Evolutionary conservation across 2,888 invertebrate genomes (phyloP), one percentile per base, ranked within the genome.

Genomic region (Agrypnus murinus): DNA sequence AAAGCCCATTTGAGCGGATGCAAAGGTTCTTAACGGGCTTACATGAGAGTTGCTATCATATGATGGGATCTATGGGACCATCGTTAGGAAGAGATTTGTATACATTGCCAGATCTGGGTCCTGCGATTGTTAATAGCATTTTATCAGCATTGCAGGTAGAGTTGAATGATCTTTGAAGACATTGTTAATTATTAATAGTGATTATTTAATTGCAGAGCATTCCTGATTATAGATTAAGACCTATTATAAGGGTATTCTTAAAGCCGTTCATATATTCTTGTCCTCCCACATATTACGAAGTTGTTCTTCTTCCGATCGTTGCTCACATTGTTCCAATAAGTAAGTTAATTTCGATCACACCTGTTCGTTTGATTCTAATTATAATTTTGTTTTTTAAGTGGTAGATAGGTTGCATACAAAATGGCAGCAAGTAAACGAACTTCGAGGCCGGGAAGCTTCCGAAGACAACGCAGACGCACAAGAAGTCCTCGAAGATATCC

Each of bases 51-150:
- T 94, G 95, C 80, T 94, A 92, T 80, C 93, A 93, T 80, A 89
- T 94, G 86, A 87, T 95, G 80, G 94, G 93, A 19, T 92, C 93
- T 36, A 91, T 94, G 46, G 94, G 94, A 0, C 88, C 90, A 12
- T 91, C 93, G 5, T 87, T 97, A n/a, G 95, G 95, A 0, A 90
- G 94, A 77, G 95, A 96, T 86, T 90, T 97, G 79, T 97, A 95
- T 86, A 90, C 90, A 73, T 87, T 93, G 72, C 89, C 93, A 6
- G 92, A 92, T 57, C 89, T 97, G 60, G 91, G 94, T 38, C 88
- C 90, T 73, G 93, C 92, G 62, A 87, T 97, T 58, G 87, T 92
- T 1, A 90, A 90, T 75, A 92, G 94, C 65, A 89, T 93, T 70
- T 89, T 95, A 77, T 88, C 89, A 60, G 90, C 91, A 77, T 87